Conservation (phyloP, 2,797 vertebrate genomes). For the Cottoperca gobio region DNA sequence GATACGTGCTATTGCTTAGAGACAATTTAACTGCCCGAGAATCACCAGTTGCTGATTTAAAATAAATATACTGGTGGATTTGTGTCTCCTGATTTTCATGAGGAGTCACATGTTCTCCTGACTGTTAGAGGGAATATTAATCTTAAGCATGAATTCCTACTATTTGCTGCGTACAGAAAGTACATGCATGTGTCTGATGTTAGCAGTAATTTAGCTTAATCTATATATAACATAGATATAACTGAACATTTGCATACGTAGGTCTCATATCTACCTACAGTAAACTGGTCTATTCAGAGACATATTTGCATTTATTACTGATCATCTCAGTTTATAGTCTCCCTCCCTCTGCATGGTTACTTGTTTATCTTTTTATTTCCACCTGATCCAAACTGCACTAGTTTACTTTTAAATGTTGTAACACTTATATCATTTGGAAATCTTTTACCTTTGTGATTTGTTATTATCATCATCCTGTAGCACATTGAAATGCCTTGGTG, state of each 20-base stretch:
- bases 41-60: not conserved
- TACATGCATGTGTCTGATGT: not conserved
- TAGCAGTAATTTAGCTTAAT: not conserved
- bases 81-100: slow-evolving; percentile 2
- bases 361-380: not conserved
- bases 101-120: slow-evolving; percentile 8
- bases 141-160: not conserved
- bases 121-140: not conserved
- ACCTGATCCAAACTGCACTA: no score
- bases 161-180: not conserved
- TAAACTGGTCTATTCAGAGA: not conserved
- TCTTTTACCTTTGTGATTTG: no score
- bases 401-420: no score
- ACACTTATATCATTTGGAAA: no score
- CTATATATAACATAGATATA: no score
- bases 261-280: not conserved
- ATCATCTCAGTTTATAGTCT: not conserved
- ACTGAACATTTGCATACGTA: slow-evolving; percentile 2
- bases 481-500: no score
- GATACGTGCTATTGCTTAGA: not conserved
- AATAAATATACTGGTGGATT: not conserved
- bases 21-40: not conserved
- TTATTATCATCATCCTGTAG: no score
- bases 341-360: not conserved
- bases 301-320: slow-evolving; percentile 18